Base-by-base conservation (phyloP, 1,140 invertebrate genomes). In the Euschistus heros region DNA sequence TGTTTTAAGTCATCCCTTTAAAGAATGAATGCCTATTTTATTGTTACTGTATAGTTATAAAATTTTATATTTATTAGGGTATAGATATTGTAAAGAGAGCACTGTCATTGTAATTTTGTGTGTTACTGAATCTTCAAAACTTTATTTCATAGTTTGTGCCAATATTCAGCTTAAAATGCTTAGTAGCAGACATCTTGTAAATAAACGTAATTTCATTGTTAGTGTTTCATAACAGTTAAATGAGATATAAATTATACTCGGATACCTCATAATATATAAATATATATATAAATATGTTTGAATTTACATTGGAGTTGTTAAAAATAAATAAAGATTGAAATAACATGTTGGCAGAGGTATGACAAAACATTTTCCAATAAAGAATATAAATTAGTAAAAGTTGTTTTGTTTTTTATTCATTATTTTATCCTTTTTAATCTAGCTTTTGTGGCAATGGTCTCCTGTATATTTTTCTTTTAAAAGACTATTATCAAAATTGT, bases 61-160 rank as follows among this genome's bases (percentile, higher is more conserved):
- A 63, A 66, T 63, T 66, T 66, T 66, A 66, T 66, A 66, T 62
- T 37, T 50, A 27, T 54, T 66, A 66, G 61, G 59, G 18, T 63
- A 64, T 54, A 24, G 42, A 50, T 54, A 63, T 62, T 61, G 50
- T 62, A 50, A 50, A 61, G 57, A 50, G 22, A 66, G 65, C 65
- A 66, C 65, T 63, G 50, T 66, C 65, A 57, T 20, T 62, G 44
- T 66, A 60, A 46, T 66, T 61, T 62, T 63, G 65, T 66, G 59
- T 66, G 60, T 66, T 66, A 55, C 26, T 66, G 30, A 52, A 37
- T 18, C 55, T 66, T 64, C 50, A 50, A 54, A 54, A 54, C 24
- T 55, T 66, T 66, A 26, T 66, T 68, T 64, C 55, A 62, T 62
- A 62, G 67, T 68, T 65, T 64, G 67, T 68, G 60, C 67, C 62